Conservation (phyloP, 2,113 vertebrate species). For the Oceanodroma tethys region DNA sequence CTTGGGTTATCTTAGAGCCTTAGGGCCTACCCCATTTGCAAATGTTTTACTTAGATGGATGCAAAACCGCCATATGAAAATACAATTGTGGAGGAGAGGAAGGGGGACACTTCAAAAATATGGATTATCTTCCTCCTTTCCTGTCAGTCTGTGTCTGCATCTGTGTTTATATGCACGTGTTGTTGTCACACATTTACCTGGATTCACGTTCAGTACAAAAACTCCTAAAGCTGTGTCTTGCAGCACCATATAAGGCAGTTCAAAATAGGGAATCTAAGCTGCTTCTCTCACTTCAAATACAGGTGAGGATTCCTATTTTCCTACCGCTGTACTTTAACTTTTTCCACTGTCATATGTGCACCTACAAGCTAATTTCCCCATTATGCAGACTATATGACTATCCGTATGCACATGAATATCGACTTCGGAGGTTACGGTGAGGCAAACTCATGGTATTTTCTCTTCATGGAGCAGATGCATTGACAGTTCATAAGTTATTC, state of each 20-base stretch:
- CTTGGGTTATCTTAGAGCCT: slow-evolving; percentile 23
- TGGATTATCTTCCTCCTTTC: not conserved
- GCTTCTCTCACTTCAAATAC: not conserved
- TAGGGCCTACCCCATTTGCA: slow-evolving; percentile 25
- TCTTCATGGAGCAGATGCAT: not conserved
- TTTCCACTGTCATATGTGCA: not conserved
- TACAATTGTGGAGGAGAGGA: not conserved
- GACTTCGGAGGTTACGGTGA: not conserved
- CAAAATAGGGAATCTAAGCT: not conserved
- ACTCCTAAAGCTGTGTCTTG: not conserved
- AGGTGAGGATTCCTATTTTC: not conserved
- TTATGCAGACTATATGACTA: no score
- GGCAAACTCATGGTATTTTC: not conserved
- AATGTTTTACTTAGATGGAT: slow-evolving; percentile 38
- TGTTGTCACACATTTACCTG: not conserved
- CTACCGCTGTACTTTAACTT: not conserved
- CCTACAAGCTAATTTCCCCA: not conserved
- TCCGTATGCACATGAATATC: not conserved
- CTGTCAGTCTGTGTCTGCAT: not conserved
- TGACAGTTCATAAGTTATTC: slow-evolving; percentile 31
- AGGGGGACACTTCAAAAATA: not conserved
- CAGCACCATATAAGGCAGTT: not conserved
- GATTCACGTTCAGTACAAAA: not conserved
- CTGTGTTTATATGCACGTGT: not conserved
- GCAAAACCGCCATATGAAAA: not conserved